Evolutionary conservation across 2,797 vertebrate genomes (phyloP), one percentile per base, ranked within the genome.

Genomic region (Mycteria americana): DNA sequence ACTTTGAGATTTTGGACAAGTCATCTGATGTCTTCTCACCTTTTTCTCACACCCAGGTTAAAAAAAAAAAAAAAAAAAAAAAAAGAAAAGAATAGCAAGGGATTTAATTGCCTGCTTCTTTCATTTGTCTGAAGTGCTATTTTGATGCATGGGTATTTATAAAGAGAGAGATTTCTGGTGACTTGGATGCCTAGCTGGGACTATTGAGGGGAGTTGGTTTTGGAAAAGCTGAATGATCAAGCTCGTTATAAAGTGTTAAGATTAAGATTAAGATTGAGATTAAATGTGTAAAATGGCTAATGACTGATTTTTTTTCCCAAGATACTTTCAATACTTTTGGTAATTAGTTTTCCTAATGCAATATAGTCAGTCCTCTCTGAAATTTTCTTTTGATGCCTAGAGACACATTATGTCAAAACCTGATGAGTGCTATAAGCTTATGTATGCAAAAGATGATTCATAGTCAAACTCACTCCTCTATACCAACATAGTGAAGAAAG

Each of bases 281-380:
- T 54, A 63, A n/a, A 11, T 9, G 1, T 35, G 39, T 45, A 84
- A 92, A 88, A 73, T 19, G 6, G 1, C 18, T 73, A 2, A 35
- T 48, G 89, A 79, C 14, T 67, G 41, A 16, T 1, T 7, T 56
- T 27, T 21, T 78, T 92, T 70, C 28, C 39, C 8, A 21, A 72
- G 37, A 13, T 53, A 43, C 2, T 3, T 31, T 53, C 31, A 56
- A n/a, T 93, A 68, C 83, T 89, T 94, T 59, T 92, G 53, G 72
- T 97, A 96, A 97, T 97, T 97, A 95, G 92, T 88, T 97, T 93
- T 95, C 33, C 63, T 94, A 91, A 92, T 70, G 87, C 81, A 94
- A 72, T 94, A 73, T 24, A 93, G 43, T 50, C 39, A 75, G 89
- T 67, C 56, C 50, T 85, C n/a, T 86, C 89, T 73, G 78, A 97